Conservation (phyloP, 2,888 invertebrate genomes). For the Copidosoma aretas region DNA sequence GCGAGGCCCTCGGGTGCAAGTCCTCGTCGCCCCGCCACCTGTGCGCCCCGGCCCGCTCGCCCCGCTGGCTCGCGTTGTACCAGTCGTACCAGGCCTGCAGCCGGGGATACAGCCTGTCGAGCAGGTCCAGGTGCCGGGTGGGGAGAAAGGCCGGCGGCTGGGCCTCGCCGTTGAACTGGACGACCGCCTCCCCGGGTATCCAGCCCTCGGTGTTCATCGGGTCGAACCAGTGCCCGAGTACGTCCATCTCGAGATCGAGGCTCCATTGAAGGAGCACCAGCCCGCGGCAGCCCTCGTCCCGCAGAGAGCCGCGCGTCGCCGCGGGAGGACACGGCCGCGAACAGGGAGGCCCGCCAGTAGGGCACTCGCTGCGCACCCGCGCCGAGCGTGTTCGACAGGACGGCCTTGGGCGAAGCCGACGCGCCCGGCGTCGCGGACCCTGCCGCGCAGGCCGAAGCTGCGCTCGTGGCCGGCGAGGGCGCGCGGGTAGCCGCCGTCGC, state of each 20-base stretch:
- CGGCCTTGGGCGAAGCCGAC: conserved; percentile 80
- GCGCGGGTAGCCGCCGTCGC: conserved; percentile 70
- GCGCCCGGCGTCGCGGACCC: conserved; percentile 73
- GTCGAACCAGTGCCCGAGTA: conserved; percentile 97
- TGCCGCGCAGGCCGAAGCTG: conserved; percentile 75
- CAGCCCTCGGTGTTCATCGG: conserved; percentile 97
- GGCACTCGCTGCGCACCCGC: conserved; percentile 82
- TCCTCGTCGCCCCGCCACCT: conserved; percentile 97
- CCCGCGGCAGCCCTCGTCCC: conserved; percentile 99
- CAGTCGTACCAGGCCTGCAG: conserved; percentile 94
- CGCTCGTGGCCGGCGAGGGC: conserved; percentile 68
- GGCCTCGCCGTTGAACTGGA: conserved; percentile 91
- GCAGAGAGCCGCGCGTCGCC: conserved; percentile 92
- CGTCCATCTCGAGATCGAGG: conserved; percentile 84
- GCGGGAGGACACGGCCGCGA: conserved; percentile 91
- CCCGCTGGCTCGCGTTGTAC: conserved; percentile 91
- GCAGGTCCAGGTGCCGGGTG: conserved; percentile 64
- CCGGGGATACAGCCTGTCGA: conserved; percentile 75
- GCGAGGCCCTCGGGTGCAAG: conserved; percentile 96
- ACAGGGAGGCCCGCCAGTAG: conserved; percentile 92
- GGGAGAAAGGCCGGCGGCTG: conserved; percentile 96
- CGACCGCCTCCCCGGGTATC: conserved; percentile 97
- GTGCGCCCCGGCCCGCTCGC: conserved; percentile 81
- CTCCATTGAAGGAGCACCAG: conserved; percentile 84
- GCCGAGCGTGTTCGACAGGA: conserved; percentile 87